Conservation (phyloP, 2,797 vertebrate species). For the Chanos chanos region DNA sequence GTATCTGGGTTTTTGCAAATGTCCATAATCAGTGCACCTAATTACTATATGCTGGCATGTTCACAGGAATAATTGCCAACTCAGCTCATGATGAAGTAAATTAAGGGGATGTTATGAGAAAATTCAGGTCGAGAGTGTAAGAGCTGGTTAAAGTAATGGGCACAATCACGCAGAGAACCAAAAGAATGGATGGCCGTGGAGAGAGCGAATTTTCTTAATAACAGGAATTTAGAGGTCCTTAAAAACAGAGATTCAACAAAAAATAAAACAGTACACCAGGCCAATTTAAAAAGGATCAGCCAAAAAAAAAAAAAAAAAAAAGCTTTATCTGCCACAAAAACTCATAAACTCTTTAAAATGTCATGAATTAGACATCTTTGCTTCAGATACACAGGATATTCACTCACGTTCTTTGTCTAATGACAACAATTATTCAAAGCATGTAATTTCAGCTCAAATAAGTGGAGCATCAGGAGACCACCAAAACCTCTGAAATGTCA, state of each 20-base stretch:
- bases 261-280: constrained; percentile 40
- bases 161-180: too few species aligned
- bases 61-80: constrained; percentile 46
- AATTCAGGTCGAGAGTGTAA: neutral
- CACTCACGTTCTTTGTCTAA: constrained; percentile 33
- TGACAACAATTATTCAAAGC: constrained; percentile 58
- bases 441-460: constrained; percentile 56
- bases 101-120: constrained; percentile 15
- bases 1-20: constrained; percentile 53
- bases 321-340: too few species aligned
- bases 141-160: neutral
- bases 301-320: too few species aligned
- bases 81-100: constrained; percentile 29
- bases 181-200: too few species aligned
- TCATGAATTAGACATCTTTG: too few species aligned
- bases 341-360: too few species aligned
- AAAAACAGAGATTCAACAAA: too few species aligned
- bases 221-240: too few species aligned
- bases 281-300: too few species aligned
- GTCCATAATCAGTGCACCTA: constrained; percentile 54
- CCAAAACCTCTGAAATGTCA: constrained; percentile 67
- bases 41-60: constrained; percentile 48
- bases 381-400: too few species aligned
- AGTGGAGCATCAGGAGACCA: constrained; percentile 61
- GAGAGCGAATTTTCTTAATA: too few species aligned